Evolutionary conservation across 1,140 invertebrate species (phyloP).

Genomic region (Heliconius congener): DNA sequence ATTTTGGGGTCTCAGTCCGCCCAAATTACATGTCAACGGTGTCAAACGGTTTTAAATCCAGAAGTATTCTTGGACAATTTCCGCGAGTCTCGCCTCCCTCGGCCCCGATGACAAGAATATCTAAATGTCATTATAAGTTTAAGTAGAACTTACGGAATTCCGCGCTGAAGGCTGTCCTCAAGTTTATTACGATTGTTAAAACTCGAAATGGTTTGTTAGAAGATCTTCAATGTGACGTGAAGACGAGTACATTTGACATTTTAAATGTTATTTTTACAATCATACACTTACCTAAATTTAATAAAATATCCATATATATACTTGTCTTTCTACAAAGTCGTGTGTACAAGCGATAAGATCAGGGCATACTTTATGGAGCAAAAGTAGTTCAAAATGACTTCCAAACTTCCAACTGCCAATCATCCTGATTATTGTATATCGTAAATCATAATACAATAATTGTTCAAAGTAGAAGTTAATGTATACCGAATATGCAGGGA

Average conservation of each 20-base stretch:
- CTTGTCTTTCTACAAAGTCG: too few species aligned
- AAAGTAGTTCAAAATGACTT: too few species aligned
- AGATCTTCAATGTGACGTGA: slow-evolving; percentile 16
- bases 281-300: background rate
- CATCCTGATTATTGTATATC: too few species aligned
- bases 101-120: slow-evolving; percentile 70
- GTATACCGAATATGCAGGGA: too few species aligned
- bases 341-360: too few species aligned
- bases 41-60: slow-evolving; percentile 71
- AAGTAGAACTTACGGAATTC: slow-evolving; percentile 60
- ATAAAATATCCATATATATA: too few species aligned
- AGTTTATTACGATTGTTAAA: slow-evolving; percentile 55
- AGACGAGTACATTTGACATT: background rate
- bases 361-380: too few species aligned
- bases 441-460: too few species aligned
- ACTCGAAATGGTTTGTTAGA: slow-evolving; percentile 41
- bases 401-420: too few species aligned
- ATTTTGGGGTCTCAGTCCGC: slow-evolving; percentile 50
- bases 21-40: slow-evolving; percentile 76
- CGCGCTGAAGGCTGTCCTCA: slow-evolving; percentile 58
- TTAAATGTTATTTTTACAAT: background rate
- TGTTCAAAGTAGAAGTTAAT: too few species aligned
- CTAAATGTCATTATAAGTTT: slow-evolving; percentile 80
- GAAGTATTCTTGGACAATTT: slow-evolving; percentile 71
- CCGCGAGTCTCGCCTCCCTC: slow-evolving; percentile 37